Percentiles rank a stretch among this genome's conserved stretches.
phyloP scores from a whole-genome alignment of 2,888 invertebrate species.

The Mythimna pallens region DNA sequence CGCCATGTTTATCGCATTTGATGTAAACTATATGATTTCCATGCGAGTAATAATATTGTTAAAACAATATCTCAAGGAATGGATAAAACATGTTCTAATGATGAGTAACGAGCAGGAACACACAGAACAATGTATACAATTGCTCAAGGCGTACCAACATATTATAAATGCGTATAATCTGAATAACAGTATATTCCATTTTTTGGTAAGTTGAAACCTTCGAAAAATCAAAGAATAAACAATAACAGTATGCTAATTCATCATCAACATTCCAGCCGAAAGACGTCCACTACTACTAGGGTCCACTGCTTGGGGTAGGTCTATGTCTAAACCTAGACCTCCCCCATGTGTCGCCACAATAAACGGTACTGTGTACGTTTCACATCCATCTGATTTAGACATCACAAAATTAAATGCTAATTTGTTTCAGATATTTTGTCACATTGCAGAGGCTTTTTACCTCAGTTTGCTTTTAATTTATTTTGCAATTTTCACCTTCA shows the following conservation, averaged over 20 bases:
- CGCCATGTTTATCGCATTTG: neutral
- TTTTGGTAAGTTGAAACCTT: conserved; percentile 34
- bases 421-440: neutral
- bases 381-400: too few species aligned
- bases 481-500: neutral
- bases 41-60: conserved; percentile 34
- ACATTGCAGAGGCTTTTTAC: neutral
- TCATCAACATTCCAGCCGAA: too few species aligned
- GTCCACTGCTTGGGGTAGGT: too few species aligned
- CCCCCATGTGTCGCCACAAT: too few species aligned
- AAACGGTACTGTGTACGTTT: too few species aligned
- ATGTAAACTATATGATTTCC: conserved; percentile 39
- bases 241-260: too few species aligned
- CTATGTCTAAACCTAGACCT: too few species aligned
- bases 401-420: neutral
- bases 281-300: too few species aligned
- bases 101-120: neutral
- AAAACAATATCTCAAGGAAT: conserved; percentile 25
- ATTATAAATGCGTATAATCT: conserved; percentile 44
- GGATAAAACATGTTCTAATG: neutral
- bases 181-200: conserved; percentile 38
- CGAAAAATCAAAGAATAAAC: neutral
- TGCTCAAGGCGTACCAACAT: conserved; percentile 19
- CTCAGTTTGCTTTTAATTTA: neutral
- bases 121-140: neutral